These are phyloP conservation scores for Cecidostiba fungosa DNA, from an alignment of 2,888 invertebrate species.

Conservation along the genomic window DNA sequence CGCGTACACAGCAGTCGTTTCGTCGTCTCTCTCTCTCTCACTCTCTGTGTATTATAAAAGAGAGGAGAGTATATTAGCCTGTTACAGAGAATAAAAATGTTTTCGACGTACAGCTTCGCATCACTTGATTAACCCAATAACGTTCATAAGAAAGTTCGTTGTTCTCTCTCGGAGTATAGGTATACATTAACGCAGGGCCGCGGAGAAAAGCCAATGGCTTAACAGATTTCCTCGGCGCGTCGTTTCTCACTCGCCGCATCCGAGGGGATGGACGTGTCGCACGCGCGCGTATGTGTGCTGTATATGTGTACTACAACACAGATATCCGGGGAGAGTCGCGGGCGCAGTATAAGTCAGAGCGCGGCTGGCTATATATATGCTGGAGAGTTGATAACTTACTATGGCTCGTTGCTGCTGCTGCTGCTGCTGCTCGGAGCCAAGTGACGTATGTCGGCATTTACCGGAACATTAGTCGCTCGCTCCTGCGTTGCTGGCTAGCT, in stretches of 20 bases:
- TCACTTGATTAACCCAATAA: neutral
- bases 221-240: slow-evolving; percentile 54
- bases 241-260: slow-evolving; percentile 37
- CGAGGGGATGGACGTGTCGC: neutral
- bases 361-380: neutral
- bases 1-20: neutral
- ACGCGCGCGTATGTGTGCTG: neutral
- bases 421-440: slow-evolving; percentile 24
- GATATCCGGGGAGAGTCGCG: neutral
- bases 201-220: slow-evolving; percentile 41
- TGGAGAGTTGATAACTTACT: slow-evolving; percentile 66
- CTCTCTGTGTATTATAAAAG: neutral
- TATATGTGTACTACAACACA: neutral
- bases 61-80: no score
- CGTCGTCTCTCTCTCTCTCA: neutral
- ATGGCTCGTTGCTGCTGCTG: slow-evolving; percentile 41
- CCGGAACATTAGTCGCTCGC: slow-evolving; percentile 63
- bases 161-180: neutral
- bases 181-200: neutral
- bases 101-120: neutral
- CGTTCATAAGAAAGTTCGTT: neutral
- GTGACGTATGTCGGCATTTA: slow-evolving; percentile 66
- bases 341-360: neutral
- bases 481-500: neutral
- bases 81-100: neutral